Evolutionary conservation across 2,888 invertebrate genomes (phyloP), one percentile per base, ranked within the genome.

Genomic region (Synergus japonicus): DNA sequence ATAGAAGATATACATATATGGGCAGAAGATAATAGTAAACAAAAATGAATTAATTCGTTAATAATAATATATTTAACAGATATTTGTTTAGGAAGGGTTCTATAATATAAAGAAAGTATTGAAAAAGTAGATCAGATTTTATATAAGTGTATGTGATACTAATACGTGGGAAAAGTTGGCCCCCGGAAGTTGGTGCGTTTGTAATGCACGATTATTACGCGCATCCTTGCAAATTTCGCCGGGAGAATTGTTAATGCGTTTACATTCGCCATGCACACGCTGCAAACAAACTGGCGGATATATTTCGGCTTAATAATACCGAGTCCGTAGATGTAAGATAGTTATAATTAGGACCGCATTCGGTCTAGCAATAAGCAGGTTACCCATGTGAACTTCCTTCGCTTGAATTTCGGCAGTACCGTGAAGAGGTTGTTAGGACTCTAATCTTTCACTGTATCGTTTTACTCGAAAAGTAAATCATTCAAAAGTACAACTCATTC

Each of bases 331-430:
- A 91, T 92, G 90, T 87, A 88, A 91, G 91, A 92, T 92, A 91
- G 91, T 92, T 91, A 88, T 92, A 92, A 92, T 92, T 92, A 91
- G 91, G 89, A 87, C 85, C 87, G 89, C 87, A 88, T 88, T 87
- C 88, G 84, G 83, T 81, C 85, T 85, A 90, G 90, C 89, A 87
- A 87, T 87, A 86, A 87, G 88, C 88, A 83, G 85, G 84, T 88
- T 88, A 90, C 89, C 88, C 91, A 90, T 90, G 91, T 91, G 90
- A 89, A 90, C 90, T 90, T 91, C 91, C 90, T 90, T 87, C 84
- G 85, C 82, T 85, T 84, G 81, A 84, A 84, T 88, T 90, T 89
- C 84, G 88, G 87, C 84, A 84, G 82, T 83, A 82, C 85, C 83
- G 78, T 82, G 60, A 85, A 80, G 83, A 81, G 83, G 83, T 83